Percentiles rank a stretch among this genome's conserved stretches.
Conservation (phyloP, 2,888 invertebrate genomes). For the Nomada goodeniana region DNA sequence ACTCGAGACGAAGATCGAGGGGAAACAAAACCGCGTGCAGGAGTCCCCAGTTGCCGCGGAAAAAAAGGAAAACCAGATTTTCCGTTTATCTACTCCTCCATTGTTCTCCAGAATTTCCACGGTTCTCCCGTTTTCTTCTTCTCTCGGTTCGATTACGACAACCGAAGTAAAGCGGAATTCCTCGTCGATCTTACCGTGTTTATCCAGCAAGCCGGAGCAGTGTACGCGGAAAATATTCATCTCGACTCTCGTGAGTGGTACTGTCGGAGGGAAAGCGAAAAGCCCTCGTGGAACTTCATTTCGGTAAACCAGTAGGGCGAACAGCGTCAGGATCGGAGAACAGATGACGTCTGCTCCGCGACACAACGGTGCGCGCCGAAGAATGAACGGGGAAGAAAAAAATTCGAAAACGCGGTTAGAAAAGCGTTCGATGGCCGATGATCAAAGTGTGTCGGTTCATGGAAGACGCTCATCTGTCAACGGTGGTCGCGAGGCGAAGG, state of each 20-base stretch:
- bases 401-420: slow-evolving; percentile 37
- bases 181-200: neutral
- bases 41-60: neutral
- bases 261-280: no score
- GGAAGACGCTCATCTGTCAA: slow-evolving; percentile 58
- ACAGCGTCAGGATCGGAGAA: neutral
- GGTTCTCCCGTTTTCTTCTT: neutral
- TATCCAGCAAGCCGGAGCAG: neutral
- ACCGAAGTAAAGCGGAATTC: neutral
- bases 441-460: slow-evolving; percentile 57
- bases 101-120: slow-evolving; percentile 3
- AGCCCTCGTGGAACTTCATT: neutral
- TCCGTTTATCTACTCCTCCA: neutral
- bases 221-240: neutral
- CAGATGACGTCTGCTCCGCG: slow-evolving; percentile 6
- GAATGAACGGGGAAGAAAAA: neutral
- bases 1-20: slow-evolving; percentile 23
- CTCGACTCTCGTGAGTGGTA: neutral
- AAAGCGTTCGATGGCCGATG: slow-evolving; percentile 30
- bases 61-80: neutral
- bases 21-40: slow-evolving; percentile 21
- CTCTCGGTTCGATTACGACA: slow-evolving; percentile 9
- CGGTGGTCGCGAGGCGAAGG: slow-evolving; percentile 18
- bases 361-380: neutral
- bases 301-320: neutral